Conservation (phyloP, 2,888 invertebrate species). For the Tiphia femorata region DNA sequence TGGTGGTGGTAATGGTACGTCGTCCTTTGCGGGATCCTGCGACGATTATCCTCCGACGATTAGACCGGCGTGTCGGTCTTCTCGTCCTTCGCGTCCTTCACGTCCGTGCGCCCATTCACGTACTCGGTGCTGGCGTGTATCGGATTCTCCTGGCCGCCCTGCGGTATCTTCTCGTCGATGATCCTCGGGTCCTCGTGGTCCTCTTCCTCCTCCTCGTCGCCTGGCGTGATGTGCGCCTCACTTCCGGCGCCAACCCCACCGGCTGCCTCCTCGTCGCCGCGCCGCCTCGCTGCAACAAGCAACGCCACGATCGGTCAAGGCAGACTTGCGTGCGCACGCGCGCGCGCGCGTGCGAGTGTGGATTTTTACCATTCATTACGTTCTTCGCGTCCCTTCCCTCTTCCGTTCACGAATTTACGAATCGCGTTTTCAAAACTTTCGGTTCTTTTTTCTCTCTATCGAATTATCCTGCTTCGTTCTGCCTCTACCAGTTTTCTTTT, state of each 20-base stretch:
- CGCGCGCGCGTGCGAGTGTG: neutral
- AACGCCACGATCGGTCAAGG: conserved; percentile 69
- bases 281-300: conserved; percentile 69
- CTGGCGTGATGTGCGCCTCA: conserved; percentile 75
- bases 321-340: conserved; percentile 37
- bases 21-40: too few species aligned
- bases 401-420: too few species aligned
- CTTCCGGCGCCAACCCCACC: conserved; percentile 74
- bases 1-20: too few species aligned
- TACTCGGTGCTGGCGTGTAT: conserved; percentile 73
- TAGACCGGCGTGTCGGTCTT: conserved; percentile 73
- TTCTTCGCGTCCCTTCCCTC: too few species aligned
- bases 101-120: conserved; percentile 73
- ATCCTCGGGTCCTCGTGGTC: conserved; percentile 64
- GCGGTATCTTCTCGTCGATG: conserved; percentile 65
- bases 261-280: conserved; percentile 72
- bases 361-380: too few species aligned
- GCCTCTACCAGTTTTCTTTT: neutral
- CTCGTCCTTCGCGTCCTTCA: conserved; percentile 72
- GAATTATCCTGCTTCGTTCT: neutral
- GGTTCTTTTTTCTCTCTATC: neutral
- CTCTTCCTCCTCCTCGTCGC: conserved; percentile 68
- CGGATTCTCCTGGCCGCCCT: conserved; percentile 67
- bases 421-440: too few species aligned
- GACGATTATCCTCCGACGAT: too few species aligned